A percentile compares a stretch with the other conserved stretches of the same genome.
These are phyloP conservation scores for Macrochelys suwanniensis DNA, from an alignment of 2,797 vertebrate species.

Conservation along the genomic window DNA sequence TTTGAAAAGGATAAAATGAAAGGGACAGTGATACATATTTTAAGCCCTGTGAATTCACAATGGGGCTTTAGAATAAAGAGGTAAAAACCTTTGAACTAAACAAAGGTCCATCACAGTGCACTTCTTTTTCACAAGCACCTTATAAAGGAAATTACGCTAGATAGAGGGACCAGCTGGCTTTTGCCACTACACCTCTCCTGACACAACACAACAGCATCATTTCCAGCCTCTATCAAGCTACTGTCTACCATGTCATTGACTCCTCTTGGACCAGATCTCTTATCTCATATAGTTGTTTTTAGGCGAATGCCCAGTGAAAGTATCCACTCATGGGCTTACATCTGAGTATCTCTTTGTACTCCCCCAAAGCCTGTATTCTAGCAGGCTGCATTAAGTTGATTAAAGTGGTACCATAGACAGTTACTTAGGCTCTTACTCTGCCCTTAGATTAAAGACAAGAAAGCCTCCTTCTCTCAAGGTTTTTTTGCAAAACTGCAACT, in stretches of 20 bases:
- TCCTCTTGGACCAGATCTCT: conserved; percentile 80
- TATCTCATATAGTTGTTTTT: conserved; percentile 76
- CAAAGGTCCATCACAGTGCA: conserved; percentile 94
- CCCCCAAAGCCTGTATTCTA: conserved; percentile 85
- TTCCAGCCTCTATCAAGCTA: conserved; percentile 70
- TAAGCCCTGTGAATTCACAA: conserved; percentile 96
- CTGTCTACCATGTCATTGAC: conserved; percentile 71
- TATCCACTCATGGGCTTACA: conserved; percentile 83
- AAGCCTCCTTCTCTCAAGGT: conserved; percentile 82
- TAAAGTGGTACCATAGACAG: conserved; percentile 90
- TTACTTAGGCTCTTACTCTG: conserved; percentile 88
- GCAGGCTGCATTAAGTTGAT: conserved; percentile 97
- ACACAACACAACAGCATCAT: conserved; percentile 66
- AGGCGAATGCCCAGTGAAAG: conserved; percentile 86
- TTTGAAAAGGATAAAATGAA: conserved; percentile 96
- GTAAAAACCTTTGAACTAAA: conserved; percentile 99
- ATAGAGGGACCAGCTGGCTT: conserved; percentile 82
- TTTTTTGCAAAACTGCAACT: conserved; percentile 87
- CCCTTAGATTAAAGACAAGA: conserved; percentile 95
- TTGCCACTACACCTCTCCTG: conserved; percentile 76
- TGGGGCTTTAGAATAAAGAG: conserved; percentile 98
- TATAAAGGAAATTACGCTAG: conserved; percentile 87
- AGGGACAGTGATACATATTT: conserved; percentile 99
- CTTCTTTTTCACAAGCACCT: conserved; percentile 90
- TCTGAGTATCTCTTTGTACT: conserved; percentile 94